Evolutionary conservation across 2,113 vertebrate genomes (phyloP).

Genomic region (Chaetops frenatus): DNA sequence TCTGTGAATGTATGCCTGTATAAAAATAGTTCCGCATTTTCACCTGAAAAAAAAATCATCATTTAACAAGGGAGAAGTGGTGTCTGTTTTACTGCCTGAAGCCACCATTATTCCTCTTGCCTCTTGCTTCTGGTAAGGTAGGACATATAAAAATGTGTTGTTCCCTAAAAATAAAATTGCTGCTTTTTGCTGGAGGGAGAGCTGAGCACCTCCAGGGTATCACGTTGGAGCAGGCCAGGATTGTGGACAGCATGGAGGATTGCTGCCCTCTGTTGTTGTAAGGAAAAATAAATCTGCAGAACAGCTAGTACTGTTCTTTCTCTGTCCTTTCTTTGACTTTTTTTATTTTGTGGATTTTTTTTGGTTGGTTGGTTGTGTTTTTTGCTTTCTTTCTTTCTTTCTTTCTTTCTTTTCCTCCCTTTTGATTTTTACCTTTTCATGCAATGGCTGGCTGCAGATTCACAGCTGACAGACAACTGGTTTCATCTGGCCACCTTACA

Average conservation of each 20-base stretch:
- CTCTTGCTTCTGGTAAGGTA: neutral
- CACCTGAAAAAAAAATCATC: neutral
- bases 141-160: neutral
- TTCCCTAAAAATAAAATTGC: neutral
- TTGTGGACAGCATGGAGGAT: neutral
- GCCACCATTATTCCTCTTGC: neutral
- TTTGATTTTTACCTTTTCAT: neutral
- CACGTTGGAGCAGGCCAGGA: fast-evolving
- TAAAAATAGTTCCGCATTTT: neutral
- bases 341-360: neutral
- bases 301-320: neutral
- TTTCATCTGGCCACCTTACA: neutral
- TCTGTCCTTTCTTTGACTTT: neutral
- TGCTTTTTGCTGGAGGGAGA: neutral
- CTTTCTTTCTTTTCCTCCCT: fast-evolving
- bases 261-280: slow-evolving; percentile 65
- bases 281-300: neutral
- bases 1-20: neutral
- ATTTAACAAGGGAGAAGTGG: neutral
- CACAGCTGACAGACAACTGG: slow-evolving; percentile 25
- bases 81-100: neutral
- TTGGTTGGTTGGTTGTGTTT: no score
- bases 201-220: neutral
- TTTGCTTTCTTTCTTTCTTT: fast-evolving
- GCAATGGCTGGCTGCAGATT: neutral